Base-by-base conservation (phyloP, 2,113 vertebrate genomes). In the Protobothrops mucrosquamatus region DNA sequence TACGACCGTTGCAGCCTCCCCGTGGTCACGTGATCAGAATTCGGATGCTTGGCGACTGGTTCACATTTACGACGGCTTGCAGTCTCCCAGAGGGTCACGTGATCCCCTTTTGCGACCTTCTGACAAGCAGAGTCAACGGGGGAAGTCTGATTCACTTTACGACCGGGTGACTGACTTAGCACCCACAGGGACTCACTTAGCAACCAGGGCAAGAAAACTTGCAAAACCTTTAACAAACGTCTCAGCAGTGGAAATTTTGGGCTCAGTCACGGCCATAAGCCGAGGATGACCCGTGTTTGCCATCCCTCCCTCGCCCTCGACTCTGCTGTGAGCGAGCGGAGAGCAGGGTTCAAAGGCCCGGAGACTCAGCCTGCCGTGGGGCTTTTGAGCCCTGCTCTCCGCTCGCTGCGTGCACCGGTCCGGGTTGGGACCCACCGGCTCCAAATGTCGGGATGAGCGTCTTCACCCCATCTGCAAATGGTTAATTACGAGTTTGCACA, bases 401-500 rank as follows among this genome's bases (percentile, higher is more conserved):
- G 87, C 34, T 95, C 97, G 81, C 56, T 89, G 18, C 34, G 1
- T 97, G 96, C 97, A 95, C 96, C 29, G 54, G 64, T 59, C 92
- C 52, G 89, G 93, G 61, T 64, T 94, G 94, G 96, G 95, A 9
- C 43, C 15, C 92, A 94, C 85, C 89, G 7, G 74, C 2, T 0
- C 61, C 0, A 0, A 1, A 39, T 43, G 94, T 48, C 91, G 89
- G 55, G 92, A 94, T 54, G 89, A 59, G 92, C 91, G 85, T 11
- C 51, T 86, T 8, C 48, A 89, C 91, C 92, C 95, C 96, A 96
- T 96, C 95, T 97, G 95, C 94, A 93, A 93, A 94, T 86, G 95
- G 93, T 97, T 96, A 94, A 88, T 96, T 95, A 96, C 91, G 94
- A 92, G 54, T 97, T 95, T 96, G 81, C 95, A 95, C 96, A 94